Evolutionary conservation across 1,140 invertebrate genomes (phyloP).

Genomic region (Pachypeltis micranthus): DNA sequence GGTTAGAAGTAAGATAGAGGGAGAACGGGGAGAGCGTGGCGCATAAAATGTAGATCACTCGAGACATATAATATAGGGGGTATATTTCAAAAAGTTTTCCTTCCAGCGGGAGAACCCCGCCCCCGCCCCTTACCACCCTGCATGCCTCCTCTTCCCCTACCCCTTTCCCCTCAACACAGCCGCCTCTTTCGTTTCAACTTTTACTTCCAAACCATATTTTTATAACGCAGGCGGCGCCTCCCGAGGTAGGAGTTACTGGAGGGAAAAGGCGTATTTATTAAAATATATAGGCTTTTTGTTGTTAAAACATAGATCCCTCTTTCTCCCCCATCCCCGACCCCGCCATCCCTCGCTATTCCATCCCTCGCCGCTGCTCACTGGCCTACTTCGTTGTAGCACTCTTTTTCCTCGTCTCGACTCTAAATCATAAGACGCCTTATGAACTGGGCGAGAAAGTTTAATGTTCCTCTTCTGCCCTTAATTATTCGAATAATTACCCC

Average conservation of each 20-base stretch:
- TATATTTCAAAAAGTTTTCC: conserved; percentile 15
- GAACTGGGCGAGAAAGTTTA: neutral
- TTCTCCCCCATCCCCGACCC: neutral
- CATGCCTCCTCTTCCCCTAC: too few species aligned
- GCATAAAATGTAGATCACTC: conserved; percentile 17
- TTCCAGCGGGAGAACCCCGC: neutral
- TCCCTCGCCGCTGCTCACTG: too few species aligned
- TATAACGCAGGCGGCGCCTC: conserved; percentile 3
- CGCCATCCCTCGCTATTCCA: too few species aligned
- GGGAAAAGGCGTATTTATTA: conserved; percentile 10
- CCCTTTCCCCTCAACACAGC: too few species aligned
- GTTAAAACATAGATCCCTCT: conserved; percentile 14
- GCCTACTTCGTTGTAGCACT: too few species aligned
- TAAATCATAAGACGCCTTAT: neutral
- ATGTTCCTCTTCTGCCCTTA: too few species aligned
- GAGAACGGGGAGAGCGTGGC: neutral
- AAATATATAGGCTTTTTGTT: conserved; percentile 17
- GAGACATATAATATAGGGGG: conserved; percentile 15
- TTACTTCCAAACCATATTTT: conserved; percentile 16
- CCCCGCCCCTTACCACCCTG: neutral
- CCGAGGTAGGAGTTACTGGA: neutral
- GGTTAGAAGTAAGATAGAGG: neutral
- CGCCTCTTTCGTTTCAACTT: conserved; percentile 1
- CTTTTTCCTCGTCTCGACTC: neutral
- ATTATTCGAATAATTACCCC: too few species aligned